Conservation (phyloP, 2,888 invertebrate genomes). For the Smittia aterrima region DNA sequence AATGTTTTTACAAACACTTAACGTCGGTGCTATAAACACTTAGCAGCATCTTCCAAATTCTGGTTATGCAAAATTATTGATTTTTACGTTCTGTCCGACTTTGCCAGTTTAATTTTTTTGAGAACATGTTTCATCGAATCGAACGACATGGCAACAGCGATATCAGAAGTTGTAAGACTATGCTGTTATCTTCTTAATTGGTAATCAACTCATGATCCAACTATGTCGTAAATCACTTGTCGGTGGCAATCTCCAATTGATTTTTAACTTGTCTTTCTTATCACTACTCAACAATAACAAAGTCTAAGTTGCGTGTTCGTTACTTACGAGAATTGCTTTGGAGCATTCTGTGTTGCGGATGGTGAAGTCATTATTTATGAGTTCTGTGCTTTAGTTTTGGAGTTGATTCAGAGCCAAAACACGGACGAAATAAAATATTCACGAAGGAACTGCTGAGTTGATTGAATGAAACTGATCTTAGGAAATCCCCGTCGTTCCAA, state of each 20-base stretch:
- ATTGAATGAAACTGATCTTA: no score
- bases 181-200: constrained; percentile 20
- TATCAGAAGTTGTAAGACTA: background rate
- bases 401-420: background rate
- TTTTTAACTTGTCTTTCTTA: background rate
- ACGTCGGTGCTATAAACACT: background rate
- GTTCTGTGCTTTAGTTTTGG: background rate
- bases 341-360: background rate
- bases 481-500: no score
- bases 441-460: no score
- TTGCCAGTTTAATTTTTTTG: background rate
- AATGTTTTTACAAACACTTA: background rate
- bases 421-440: background rate
- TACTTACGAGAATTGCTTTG: constrained; percentile 21
- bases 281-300: background rate
- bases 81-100: background rate
- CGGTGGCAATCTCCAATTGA: background rate
- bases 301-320: background rate
- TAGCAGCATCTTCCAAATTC: background rate
- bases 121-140: background rate
- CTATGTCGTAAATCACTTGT: constrained; percentile 5
- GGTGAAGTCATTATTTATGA: background rate
- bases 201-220: background rate
- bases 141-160: constrained; percentile 5
- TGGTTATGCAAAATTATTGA: constrained; percentile 35